phyloP scores from a whole-genome alignment of 1,140 invertebrate genomes.

The Penaeus indicus region DNA sequence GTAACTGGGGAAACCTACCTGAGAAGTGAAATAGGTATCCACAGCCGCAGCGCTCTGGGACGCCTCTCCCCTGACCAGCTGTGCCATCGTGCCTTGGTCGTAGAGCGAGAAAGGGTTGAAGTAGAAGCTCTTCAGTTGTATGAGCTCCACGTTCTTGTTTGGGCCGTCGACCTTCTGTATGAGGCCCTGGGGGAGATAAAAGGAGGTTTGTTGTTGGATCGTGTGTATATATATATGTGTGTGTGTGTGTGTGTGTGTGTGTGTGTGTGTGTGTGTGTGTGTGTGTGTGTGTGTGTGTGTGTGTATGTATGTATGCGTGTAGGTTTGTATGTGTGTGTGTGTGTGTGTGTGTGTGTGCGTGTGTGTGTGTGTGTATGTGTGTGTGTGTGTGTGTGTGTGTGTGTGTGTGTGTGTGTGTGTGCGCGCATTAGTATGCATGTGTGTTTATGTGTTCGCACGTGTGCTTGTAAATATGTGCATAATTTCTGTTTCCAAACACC shows the following conservation, averaged over 20 bases:
- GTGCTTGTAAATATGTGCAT: not conserved
- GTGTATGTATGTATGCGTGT: too few species aligned
- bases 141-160: constrained; percentile 76
- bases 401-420: too few species aligned
- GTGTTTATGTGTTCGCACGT: not conserved
- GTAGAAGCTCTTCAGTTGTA: constrained; percentile 83
- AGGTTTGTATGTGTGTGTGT: too few species aligned
- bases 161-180: constrained; percentile 78
- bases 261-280: too few species aligned
- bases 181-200: constrained; percentile 71
- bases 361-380: too few species aligned
- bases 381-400: too few species aligned
- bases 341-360: too few species aligned
- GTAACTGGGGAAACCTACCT: constrained; percentile 73
- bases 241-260: too few species aligned
- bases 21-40: constrained; percentile 78
- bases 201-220: constrained; percentile 67
- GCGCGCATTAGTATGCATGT: not conserved
- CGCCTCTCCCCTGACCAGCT: constrained; percentile 76
- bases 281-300: too few species aligned
- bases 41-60: constrained; percentile 78
- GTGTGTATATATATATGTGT: not conserved
- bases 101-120: constrained; percentile 88
- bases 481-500: not conserved
- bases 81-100: constrained; percentile 74